Base-by-base conservation (phyloP, 2,797 vertebrate genomes). In the Setipinna tenuifilis region DNA sequence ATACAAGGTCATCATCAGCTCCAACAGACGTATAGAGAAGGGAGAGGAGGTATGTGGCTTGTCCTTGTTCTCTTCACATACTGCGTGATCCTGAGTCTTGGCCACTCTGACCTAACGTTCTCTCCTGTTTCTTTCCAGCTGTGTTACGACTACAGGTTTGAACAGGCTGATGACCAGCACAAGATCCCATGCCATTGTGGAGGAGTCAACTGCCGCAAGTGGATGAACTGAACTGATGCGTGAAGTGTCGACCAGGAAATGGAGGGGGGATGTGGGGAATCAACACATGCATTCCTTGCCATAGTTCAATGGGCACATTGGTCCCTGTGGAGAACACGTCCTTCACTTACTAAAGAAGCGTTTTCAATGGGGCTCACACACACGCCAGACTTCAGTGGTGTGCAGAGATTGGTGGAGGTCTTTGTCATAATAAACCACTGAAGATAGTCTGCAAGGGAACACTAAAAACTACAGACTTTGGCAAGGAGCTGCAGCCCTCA, bases 1-100 rank as follows among this genome's bases (percentile, higher is more conserved):
- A 91, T 98, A 99, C 94, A 99, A 98, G 92, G 99, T 99, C 61
- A 99, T 99, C 95, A 99, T 99, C 91, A 99, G 96, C 95, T 98
- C 98, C 92, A 96, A 91, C 90, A 96, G 97, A 84, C 96, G 98
- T 88, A 96, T 99, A 88, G 98, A 98, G 89, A 99, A 98, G 84
- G 98, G 97, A 94, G 98, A 99, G 92, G 98, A 99, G 97, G 98
- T 99, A 91, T 28, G 88, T 88, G 10, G n/a, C 25, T 11, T 44
- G 57, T 44, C 16, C 16, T 82, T 82, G 44, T 48, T 5, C 6
- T 58, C 23, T 48, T 9, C 80, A 0, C 12, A 21, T 12, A 9
- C 71, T 81, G 86, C 23, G n/a, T 58, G 48, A 65, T 0, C n/a
- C 61, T 48, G 75, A n/a, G 78, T 21, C 19, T 57, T 71, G 11